Evolutionary conservation across 1,140 invertebrate species (phyloP), one percentile per base, ranked within the genome.

Genomic region (Drosophila orosa): DNA sequence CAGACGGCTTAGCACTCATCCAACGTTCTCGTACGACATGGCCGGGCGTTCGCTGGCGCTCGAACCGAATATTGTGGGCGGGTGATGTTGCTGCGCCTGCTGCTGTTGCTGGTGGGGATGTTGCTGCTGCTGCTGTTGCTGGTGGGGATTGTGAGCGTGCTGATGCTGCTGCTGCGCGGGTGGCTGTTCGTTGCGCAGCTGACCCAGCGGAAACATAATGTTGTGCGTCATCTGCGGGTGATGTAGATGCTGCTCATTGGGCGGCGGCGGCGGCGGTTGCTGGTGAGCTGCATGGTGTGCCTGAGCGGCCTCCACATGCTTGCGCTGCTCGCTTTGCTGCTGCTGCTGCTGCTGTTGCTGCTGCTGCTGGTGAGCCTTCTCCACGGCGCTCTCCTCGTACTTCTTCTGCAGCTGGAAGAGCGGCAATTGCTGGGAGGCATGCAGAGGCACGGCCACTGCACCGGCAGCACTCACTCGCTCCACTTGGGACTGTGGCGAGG

Each of bases 1-100:
- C 71, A 91, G 84, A 89, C 90, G 90, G 78, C 90, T 91, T 67
- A 91, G 90, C 76, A 91, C 90, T 91, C 90, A 91, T 65, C 90
- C 90, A 54, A 91, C 90, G 55, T 91, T 91, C 58, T 91, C 90
- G 42, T 91, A 91, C 15, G 90, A 84, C 90, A 91, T 91, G 2
- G 90, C 72, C 15, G 90, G 86, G 4, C 90, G 90, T 33, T 91
- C 90, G 75, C 29, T 89, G 67, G 80, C 40, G 65, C 83, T 29
- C n/a, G 78, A 48, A 0, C 68, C 68, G 15, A 72, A 72, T 5
- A 72, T 65, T 76, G 79, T 57, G 65, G 84, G 47, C 73, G 73
- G 35, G 40, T 89, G 83, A 12, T 69, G 74, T 17, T 80, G 86
- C 35, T 86, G 90, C 13, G 69, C 69, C 45, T 90, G 85, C 15